phyloP scores from a whole-genome alignment of 1,140 invertebrate genomes.

The Brachionus koreanus region DNA sequence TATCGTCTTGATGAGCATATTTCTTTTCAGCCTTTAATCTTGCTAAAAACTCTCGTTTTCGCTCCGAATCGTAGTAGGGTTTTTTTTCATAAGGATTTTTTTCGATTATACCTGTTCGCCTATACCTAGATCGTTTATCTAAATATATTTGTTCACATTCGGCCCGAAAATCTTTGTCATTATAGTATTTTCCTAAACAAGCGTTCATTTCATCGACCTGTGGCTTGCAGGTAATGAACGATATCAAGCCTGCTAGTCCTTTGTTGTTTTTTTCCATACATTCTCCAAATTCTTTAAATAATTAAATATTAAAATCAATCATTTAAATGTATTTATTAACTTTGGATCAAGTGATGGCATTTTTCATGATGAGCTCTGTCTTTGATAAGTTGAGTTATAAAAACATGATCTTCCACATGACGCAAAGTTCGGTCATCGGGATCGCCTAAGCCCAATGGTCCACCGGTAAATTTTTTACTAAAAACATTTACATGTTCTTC shows the following conservation, averaged over 20 bases:
- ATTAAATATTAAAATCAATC: not conserved
- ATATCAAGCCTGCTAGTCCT: not conserved
- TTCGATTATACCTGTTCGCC: conserved; percentile 7
- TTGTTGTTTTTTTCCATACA: conserved; percentile 33
- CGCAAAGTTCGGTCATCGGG: conserved; percentile 71
- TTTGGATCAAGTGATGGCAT: conserved; percentile 20
- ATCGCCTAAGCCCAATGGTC: conserved; percentile 63
- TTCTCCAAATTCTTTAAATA: conserved; percentile 28
- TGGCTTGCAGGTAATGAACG: conserved; percentile 17
- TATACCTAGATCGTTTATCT: not conserved
- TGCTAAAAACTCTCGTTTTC: conserved; percentile 11
- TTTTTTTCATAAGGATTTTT: conserved; percentile 41
- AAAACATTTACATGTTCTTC: conserved; percentile 18
- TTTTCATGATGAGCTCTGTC: conserved; percentile 43
- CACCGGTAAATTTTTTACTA: conserved; percentile 41
- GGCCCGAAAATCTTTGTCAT: conserved; percentile 32
- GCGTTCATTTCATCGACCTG: conserved; percentile 21
- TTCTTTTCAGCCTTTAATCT: not conserved
- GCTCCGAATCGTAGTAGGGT: conserved; percentile 21
- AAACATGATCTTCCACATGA: conserved; percentile 74
- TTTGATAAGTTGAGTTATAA: conserved; percentile 69
- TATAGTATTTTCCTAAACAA: conserved; percentile 24
- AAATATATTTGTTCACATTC: conserved; percentile 43
- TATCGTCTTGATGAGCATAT: not conserved
- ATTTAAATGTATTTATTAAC: not conserved